Evolutionary conservation across 2,797 vertebrate species (phyloP), one percentile per base, ranked within the genome.

Genomic region (Sebastes goodei): DNA sequence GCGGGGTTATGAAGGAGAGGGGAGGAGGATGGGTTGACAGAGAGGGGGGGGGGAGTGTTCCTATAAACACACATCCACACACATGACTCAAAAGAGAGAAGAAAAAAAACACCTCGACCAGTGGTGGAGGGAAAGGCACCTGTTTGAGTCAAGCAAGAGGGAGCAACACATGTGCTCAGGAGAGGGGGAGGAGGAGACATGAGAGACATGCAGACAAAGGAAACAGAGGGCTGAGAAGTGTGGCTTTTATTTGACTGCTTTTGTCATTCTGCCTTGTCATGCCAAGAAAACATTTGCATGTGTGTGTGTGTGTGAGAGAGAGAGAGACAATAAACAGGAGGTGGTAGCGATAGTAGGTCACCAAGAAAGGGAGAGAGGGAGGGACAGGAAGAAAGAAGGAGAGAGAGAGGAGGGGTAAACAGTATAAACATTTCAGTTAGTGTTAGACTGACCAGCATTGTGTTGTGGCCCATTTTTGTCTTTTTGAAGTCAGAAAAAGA

Each of bases 41-140:
- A 15, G 52, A 15, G 23, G 33, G n/a, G 30, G 7, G 27, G 42
- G 49, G 63, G 73, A 20, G 7, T 53, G 46, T 17, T 96, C 96
- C 90, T 89, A 88, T 85, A 93, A 82, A 88, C 78, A 90, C 79
- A 84, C 59, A 81, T 25, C 64, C 59, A 85, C 59, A 83, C 62
- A 82, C 75, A 81, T 23, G 35, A 71, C 46, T 61, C 69, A 14
- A 74, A 49, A 55, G 57, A 56, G 21, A 52, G 20, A 25, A 52
- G 20, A 77, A 73, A 73, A 85, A 71, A 87, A 55, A 55, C 71
- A 95, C 94, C 89, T 85, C 86, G 87, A 94, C 89, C 95, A 93
- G 93, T 81, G 88, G 89, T 76, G 89, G 94, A 95, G 95, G 92
- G 94, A 93, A 93, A 94, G 93, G 95, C 97, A 99, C 97, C 97